Evolutionary conservation across 2,888 invertebrate species (phyloP).

Genomic region (Metacarcinus magister): DNA sequence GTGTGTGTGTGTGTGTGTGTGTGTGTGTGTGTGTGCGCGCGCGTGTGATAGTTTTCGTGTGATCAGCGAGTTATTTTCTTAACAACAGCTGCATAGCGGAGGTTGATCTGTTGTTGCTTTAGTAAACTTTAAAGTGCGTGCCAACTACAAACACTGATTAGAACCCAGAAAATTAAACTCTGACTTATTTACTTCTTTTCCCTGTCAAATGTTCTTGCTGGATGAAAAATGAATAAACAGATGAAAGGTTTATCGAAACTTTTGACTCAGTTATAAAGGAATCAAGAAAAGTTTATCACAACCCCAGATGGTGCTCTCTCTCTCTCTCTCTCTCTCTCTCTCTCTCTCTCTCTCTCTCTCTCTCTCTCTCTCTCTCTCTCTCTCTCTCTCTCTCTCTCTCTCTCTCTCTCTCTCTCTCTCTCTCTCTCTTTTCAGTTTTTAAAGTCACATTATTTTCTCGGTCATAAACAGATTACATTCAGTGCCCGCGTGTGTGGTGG

Average conservation of each 20-base stretch:
- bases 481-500: not conserved
- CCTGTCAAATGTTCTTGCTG: not conserved
- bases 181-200: not conserved
- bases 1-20: constrained; percentile 12
- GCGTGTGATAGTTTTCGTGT: not conserved
- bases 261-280: not conserved
- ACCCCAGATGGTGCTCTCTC: constrained; percentile 21
- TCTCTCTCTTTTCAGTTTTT: not conserved
- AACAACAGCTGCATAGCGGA: not conserved
- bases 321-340: not conserved
- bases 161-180: too few relatives aligned
- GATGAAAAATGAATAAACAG: constrained; percentile 5
- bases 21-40: not conserved
- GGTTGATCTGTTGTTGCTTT: not conserved
- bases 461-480: not conserved
- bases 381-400: constrained; percentile 48
- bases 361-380: constrained; percentile 42
- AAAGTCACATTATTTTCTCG: not conserved
- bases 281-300: not conserved
- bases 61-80: constrained; percentile 13
- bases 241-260: not conserved
- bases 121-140: not conserved
- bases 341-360: constrained; percentile 26
- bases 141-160: not conserved
- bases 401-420: constrained; percentile 48